Conservation (phyloP, 2,888 invertebrate species). For the Microctonus hyperodae region DNA sequence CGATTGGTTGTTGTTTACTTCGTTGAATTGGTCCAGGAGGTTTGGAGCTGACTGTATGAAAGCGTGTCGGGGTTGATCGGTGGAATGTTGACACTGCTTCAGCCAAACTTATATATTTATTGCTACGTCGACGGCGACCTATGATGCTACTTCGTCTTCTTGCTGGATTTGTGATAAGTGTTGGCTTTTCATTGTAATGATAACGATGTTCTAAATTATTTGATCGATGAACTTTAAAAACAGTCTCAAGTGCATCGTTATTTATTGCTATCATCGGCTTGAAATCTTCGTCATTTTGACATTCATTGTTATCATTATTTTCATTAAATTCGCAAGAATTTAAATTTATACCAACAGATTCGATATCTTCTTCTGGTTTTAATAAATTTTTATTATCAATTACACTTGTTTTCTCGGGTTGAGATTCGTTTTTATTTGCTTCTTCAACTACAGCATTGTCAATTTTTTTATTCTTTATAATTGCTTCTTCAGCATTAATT, state of each 20-base stretch:
- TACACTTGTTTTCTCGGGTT: neutral
- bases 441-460: neutral
- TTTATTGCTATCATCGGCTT: neutral
- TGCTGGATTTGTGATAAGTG: slow-evolving; percentile 42
- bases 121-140: slow-evolving; percentile 38
- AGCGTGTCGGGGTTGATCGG: slow-evolving; percentile 66
- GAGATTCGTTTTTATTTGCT: neutral
- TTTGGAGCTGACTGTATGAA: slow-evolving; percentile 57
- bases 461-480: neutral
- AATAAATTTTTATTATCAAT: neutral
- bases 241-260: neutral
- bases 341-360: neutral
- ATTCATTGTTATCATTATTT: neutral
- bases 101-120: slow-evolving; percentile 65
- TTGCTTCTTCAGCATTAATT: neutral
- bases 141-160: slow-evolving; percentile 42
- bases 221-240: slow-evolving; percentile 6
- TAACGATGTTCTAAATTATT: neutral
- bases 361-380: neutral
- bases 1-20: slow-evolving; percentile 37
- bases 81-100: slow-evolving; percentile 67
- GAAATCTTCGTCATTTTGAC: slow-evolving; percentile 9
- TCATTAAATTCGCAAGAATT: too few relatives aligned
- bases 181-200: slow-evolving; percentile 18
- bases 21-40: slow-evolving; percentile 44